Evolutionary conservation across 2,113 vertebrate species (phyloP).

Genomic region (Ammodytes dubius): DNA sequence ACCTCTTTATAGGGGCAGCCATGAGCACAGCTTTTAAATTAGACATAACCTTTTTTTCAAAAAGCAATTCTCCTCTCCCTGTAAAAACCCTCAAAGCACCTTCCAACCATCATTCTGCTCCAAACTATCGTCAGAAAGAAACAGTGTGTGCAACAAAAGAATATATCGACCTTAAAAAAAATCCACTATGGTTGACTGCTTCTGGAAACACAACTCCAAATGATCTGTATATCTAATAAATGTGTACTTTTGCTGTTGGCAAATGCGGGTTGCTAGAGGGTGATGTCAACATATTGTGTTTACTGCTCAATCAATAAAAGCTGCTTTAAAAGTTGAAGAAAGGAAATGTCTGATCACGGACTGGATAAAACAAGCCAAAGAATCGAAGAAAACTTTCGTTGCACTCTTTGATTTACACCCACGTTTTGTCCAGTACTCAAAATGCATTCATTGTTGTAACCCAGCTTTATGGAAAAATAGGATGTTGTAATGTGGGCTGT

Average conservation of each 20-base stretch:
- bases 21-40: too few species aligned
- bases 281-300: not conserved
- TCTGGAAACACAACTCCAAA: not conserved
- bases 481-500: not conserved
- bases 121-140: too few species aligned
- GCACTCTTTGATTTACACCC: not conserved
- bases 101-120: too few species aligned
- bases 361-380: not conserved
- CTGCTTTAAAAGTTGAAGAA: not conserved
- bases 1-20: too few species aligned
- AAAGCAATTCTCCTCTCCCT: too few species aligned
- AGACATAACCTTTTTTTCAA: too few species aligned
- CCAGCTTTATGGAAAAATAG: not conserved
- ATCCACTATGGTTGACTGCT: not conserved
- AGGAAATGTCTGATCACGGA: not conserved
- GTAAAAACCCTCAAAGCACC: too few species aligned
- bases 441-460: not conserved
- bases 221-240: not conserved
- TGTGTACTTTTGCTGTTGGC: not conserved
- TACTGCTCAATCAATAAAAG: not conserved
- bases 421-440: not conserved
- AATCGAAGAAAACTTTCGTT: not conserved
- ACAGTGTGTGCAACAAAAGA: too few species aligned
- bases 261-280: not conserved
- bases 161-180: too few species aligned